A percentile compares a stretch with the other conserved stretches of the same genome.
phyloP scores from a whole-genome alignment of 2,888 invertebrate genomes.

The Halictus ligatus region DNA sequence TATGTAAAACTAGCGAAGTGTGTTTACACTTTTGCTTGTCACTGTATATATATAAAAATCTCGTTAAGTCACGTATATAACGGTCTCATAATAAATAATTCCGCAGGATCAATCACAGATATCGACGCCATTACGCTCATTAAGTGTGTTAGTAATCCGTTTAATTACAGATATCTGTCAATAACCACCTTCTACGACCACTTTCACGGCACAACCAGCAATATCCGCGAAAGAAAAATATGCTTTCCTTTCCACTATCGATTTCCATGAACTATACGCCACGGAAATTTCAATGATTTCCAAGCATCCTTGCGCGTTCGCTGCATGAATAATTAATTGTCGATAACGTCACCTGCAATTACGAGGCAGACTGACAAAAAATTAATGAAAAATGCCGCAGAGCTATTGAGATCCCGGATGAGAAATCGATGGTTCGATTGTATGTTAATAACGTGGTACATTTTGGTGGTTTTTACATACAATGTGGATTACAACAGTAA shows the following conservation, averaged over 20 bases:
- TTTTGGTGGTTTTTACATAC: not conserved
- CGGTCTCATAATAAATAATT: not conserved
- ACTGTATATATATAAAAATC: no score
- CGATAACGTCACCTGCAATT: conserved; percentile 33
- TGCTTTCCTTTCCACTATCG: conserved; percentile 57
- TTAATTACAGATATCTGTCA: conserved; percentile 21
- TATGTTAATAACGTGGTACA: not conserved
- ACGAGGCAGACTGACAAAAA: conserved; percentile 12
- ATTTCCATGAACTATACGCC: conserved; percentile 40
- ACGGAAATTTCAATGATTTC: conserved; percentile 27
- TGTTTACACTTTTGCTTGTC: no score
- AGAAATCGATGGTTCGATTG: not conserved
- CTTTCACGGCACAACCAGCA: conserved; percentile 34
- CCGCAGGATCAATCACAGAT: not conserved
- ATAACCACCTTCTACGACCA: conserved; percentile 6
- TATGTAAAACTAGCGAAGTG: no score
- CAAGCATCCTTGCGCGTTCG: conserved; percentile 38
- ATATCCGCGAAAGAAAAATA: conserved; percentile 32
- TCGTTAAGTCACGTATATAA: not conserved
- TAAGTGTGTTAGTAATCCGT: not conserved
- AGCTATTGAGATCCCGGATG: not conserved
- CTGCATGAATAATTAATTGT: conserved; percentile 43
- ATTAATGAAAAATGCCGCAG: not conserved
- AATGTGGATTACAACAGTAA: not conserved
- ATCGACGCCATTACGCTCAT: not conserved